Evolutionary conservation across 2,888 invertebrate species (phyloP), one percentile per base, ranked within the genome.

Genomic region (Hanleya hanleyi): DNA sequence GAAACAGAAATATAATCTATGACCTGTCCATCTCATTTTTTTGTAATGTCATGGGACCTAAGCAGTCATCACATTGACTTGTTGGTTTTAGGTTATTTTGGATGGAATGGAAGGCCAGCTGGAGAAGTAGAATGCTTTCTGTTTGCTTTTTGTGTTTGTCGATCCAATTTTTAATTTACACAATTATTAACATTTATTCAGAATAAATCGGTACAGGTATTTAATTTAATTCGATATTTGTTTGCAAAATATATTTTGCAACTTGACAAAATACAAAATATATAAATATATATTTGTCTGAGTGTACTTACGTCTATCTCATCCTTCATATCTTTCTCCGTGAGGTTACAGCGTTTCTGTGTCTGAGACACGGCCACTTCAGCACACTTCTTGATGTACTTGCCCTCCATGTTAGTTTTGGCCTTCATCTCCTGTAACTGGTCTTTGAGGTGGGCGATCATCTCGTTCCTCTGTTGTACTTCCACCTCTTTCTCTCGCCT

Each of bases 371-470:
- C 88, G 32, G 84, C 79, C 12, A 90, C 90, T 67, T 90, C 89
- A 1, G 88, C 87, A 79, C 86, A 87, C 74, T 90, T 90, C 80
- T 89, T 88, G 49, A 90, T 88, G 79, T 91, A 91, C 74, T 90
- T 91, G 4, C 86, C 86, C 77, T 91, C 91, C 90, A 90, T 90
- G 76, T 84, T 88, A 1, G 89, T 90, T 73, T 91, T 91, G 0
- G 90, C 89, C 71, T 89, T 90, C 84, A 87, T 87, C 72, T 90
- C 90, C 78, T 90, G 90, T 1, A 90, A 83, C 80, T 90, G 89
- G 71, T 90, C 91, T 79, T 91, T 90, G 29, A 90, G 84, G 77
- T 91, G 90, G 3, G 91, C 90, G 50, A 91, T 90, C 87, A 90
- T 88, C 78, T 90, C 90, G 77, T 87, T 88, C 50, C 90, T 81